Base-by-base conservation (phyloP, 1,140 invertebrate genomes). In the Plutomurus gul region DNA sequence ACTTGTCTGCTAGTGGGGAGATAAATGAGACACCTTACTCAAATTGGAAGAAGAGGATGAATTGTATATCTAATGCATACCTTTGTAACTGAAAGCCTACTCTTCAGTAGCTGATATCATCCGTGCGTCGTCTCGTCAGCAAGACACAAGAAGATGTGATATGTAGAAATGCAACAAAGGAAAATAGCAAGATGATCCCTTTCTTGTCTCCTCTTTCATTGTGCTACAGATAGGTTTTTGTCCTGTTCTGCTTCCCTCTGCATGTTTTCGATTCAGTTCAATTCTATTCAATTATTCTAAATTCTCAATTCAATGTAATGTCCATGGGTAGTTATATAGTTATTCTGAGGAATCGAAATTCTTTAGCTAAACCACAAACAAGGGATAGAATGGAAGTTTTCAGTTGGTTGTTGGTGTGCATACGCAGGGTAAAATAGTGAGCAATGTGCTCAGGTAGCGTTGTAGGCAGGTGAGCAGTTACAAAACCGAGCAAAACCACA, bases 211-310 rank as follows among this genome's bases (percentile, higher is more conserved):
- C 20, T 1, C 13, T 51, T 51, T 6, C 25, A 51, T 1, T 1
- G 4, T 2, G 18, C 13, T 25, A 47, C 20, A 4, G n/a, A 0
- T 1, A 46, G 46, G n/a, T 7, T 65, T 6, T 6, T n/a, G 33
- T 60, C 1, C 6, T 65, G 7, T 65, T 33, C 27, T 60, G 51
- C 27, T 13, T 36, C 56, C 27, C 25, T 18, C 8, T 10, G 11
- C 56, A 33, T 65, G 30, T 65, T n/a, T 65, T 65, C 36, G 27
- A 22, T 60, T 16, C 27, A n/a, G n/a, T n/a, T n/a, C n/a, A n/a
- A n/a, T 33, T 65, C 56, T 33, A 65, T 65, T 65, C 13, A 65
- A 65, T 65, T 65, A 65, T n/a, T 33, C 56, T 27, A 65, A 36
- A 33, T 65, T 65, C 27, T 6, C 56, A 36, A 65, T 65, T 65